Percentiles rank a stretch among this genome's conserved stretches.
Evolutionary conservation across 2,797 vertebrate species (phyloP).

Genomic region (Heteromormyrus szaboi): DNA sequence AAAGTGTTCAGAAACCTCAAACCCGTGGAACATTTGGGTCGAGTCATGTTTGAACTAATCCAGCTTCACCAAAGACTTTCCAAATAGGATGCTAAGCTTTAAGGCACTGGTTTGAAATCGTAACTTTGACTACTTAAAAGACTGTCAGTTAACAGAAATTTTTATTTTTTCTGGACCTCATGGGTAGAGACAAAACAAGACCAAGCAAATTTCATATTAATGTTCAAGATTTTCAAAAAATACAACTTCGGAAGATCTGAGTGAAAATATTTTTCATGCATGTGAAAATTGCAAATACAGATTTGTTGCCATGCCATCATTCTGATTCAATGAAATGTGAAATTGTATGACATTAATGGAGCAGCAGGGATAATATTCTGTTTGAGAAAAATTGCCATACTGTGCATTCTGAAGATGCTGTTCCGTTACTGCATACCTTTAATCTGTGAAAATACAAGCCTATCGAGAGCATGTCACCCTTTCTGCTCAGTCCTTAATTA

Average conservation of each 20-base stretch:
- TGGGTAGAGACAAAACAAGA: not conserved
- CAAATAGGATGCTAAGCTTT: slow-evolving; percentile 22
- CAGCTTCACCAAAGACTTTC: slow-evolving; percentile 14
- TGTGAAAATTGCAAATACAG: not conserved
- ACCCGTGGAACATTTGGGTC: slow-evolving; percentile 11
- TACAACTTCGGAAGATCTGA: not conserved
- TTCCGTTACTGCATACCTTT: not conserved
- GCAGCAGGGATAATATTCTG: not conserved
- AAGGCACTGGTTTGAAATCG: slow-evolving; percentile 13
- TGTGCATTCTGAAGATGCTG: not conserved
- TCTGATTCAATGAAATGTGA: not conserved
- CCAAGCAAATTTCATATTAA: not conserved
- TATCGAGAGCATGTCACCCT: not conserved
- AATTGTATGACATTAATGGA: not conserved
- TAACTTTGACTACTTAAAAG: slow-evolving; percentile 15
- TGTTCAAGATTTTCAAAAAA: not conserved
- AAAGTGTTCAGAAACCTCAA: slow-evolving; percentile 8
- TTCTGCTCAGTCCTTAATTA: not conserved
- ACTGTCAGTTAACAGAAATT: slow-evolving; percentile 8
- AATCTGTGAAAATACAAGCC: not conserved
- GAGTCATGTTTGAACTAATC: slow-evolving; percentile 17
- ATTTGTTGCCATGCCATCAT: not conserved
- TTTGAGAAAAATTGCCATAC: not conserved
- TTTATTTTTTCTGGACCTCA: not conserved
- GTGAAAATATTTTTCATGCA: not conserved